These are phyloP conservation scores for Heliornis fulica DNA, from an alignment of 2,113 vertebrate species.

Conservation along the genomic window DNA sequence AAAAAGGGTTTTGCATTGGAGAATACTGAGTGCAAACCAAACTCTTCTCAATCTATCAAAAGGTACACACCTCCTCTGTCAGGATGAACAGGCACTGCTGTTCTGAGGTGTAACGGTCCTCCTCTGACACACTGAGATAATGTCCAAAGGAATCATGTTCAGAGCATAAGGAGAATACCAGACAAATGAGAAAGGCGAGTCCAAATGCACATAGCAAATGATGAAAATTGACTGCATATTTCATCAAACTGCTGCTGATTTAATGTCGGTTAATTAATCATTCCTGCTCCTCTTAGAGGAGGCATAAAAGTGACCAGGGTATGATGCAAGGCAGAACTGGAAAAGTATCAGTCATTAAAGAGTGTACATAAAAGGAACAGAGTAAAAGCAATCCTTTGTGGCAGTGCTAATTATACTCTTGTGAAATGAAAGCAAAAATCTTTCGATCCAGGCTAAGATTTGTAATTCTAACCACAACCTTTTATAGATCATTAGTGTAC, in stretches of 20 bases:
- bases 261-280: conserved; percentile 60
- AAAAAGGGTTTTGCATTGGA: background rate
- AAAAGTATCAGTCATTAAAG: conserved; percentile 46
- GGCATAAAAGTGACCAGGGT: conserved; percentile 28
- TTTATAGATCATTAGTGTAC: conserved; percentile 33
- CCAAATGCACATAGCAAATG: conserved; percentile 17
- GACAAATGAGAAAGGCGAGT: conserved; percentile 41
- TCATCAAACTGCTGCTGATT: conserved; percentile 54
- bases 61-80: background rate
- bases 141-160: conserved; percentile 14
- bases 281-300: background rate
- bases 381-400: conserved; percentile 32
- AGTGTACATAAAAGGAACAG: conserved; percentile 2
- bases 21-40: background rate
- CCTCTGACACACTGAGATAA: conserved; percentile 38
- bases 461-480: conserved; percentile 54
- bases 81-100: background rate
- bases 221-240: conserved; percentile 54
- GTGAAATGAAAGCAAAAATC: conserved; percentile 30
- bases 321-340: conserved; percentile 28
- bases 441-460: conserved; percentile 18
- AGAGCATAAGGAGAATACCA: conserved; percentile 2
- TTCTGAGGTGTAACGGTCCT: background rate
- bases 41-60: background rate
- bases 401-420: conserved; percentile 26